Evolutionary conservation across 1,140 invertebrate species (phyloP).

Genomic region (Drosophila aff.): DNA sequence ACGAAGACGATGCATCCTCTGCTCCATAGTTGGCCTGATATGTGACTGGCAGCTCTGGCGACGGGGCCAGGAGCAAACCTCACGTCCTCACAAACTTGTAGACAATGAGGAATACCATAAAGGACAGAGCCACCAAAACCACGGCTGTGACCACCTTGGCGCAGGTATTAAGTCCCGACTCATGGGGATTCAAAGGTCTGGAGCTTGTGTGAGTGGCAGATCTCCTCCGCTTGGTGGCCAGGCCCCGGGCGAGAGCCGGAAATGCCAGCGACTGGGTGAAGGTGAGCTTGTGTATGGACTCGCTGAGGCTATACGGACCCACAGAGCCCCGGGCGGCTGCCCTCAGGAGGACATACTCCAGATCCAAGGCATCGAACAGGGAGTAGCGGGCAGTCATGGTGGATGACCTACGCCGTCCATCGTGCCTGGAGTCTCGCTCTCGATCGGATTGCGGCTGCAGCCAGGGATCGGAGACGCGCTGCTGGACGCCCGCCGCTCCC

Average conservation of each 20-base stretch:
- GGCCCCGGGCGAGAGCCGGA: conserved; percentile 89
- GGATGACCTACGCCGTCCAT: conserved; percentile 85
- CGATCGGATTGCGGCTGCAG: conserved; percentile 84
- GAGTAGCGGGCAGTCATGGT: conserved; percentile 88
- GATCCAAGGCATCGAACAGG: conserved; percentile 89
- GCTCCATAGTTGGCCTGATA: conserved; percentile 75
- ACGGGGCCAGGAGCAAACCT: conserved; percentile 90
- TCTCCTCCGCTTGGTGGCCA: conserved; percentile 88
- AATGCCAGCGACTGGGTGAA: conserved; percentile 91
- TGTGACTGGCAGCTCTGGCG: conserved; percentile 80
- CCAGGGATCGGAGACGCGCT: conserved; percentile 85
- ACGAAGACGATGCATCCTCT: conserved; percentile 37
- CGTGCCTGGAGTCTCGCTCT: conserved; percentile 70
- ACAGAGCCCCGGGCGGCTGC: conserved; percentile 90
- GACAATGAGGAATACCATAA: conserved; percentile 90
- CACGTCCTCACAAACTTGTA: conserved; percentile 92
- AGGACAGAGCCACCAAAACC: conserved; percentile 89
- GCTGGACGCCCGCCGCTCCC: conserved; percentile 85
- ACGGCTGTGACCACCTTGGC: conserved; percentile 90
- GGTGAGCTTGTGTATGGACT: conserved; percentile 90
- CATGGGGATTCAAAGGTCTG: conserved; percentile 87
- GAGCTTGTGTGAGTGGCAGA: conserved; percentile 86
- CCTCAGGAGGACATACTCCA: conserved; percentile 89
- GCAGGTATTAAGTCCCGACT: conserved; percentile 89
- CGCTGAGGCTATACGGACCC: conserved; percentile 90